Percentiles rank a stretch among this genome's conserved stretches.
These are phyloP conservation scores for Phoeniculus purpureus DNA, from an alignment of 2,797 vertebrate genomes.

Conservation along the genomic window DNA sequence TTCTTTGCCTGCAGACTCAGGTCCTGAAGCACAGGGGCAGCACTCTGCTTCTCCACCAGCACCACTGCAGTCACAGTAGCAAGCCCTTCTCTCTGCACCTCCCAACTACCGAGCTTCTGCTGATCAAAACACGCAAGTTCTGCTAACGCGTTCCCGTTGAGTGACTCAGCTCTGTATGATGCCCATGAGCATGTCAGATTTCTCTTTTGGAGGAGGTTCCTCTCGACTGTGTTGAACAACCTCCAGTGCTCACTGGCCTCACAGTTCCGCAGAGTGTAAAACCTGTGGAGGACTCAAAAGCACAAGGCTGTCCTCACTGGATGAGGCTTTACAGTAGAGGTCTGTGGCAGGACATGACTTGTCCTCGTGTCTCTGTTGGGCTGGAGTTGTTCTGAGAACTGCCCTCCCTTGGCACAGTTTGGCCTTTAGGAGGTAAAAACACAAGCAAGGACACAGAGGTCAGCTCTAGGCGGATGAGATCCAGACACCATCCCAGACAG, in stretches of 20 bases:
- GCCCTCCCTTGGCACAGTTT: background rate
- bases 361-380: accelerated
- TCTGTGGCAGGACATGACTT: background rate
- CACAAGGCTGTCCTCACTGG: background rate
- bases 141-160: background rate
- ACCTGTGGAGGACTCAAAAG: background rate
- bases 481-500: background rate
- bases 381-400: background rate
- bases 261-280: background rate
- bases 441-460: background rate
- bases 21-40: background rate
- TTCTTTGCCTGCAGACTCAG: background rate
- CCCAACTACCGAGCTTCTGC: background rate
- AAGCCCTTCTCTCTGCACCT: background rate
- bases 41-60: background rate
- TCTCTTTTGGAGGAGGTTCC: background rate
- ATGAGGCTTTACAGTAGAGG: accelerated
- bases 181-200: accelerated
- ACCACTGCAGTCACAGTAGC: background rate
- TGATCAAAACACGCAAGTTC: background rate
- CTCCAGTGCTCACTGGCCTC: background rate
- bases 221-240: background rate
- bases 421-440: background rate
- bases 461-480: background rate
- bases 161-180: background rate